Evolutionary conservation across 2,888 invertebrate species (phyloP).

Genomic region (Allolobophora icterica): DNA sequence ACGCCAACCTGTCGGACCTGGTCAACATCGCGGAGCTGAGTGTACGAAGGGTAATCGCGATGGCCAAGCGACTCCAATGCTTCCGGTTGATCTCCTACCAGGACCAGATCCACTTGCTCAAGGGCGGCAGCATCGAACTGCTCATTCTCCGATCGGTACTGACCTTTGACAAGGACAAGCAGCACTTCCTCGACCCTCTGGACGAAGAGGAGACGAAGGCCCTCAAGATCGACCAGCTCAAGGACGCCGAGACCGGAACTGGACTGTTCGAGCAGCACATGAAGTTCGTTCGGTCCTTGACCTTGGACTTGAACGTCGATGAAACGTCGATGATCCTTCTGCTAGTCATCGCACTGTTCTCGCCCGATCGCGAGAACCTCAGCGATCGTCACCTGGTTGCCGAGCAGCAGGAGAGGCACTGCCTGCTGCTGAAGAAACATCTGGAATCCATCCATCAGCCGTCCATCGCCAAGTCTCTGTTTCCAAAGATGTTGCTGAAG

Average conservation of each 20-base stretch:
- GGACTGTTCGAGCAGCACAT: constrained; percentile 65
- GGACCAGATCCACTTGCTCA: constrained; percentile 88
- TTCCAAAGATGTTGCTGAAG: constrained; percentile 78
- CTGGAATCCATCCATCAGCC: constrained; percentile 59
- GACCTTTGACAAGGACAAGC: constrained; percentile 87
- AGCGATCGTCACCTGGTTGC: constrained; percentile 65
- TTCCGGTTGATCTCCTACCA: constrained; percentile 83
- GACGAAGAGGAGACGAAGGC: constrained; percentile 71
- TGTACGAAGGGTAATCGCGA: constrained; percentile 73
- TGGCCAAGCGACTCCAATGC: constrained; percentile 67
- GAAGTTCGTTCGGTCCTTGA: constrained; percentile 69
- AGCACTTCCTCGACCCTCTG: constrained; percentile 79
- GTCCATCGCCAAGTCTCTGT: constrained; percentile 57
- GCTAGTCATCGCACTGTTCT: constrained; percentile 89
- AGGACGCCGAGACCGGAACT: constrained; percentile 68
- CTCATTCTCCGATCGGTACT: constrained; percentile 92
- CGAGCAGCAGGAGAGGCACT: constrained; percentile 63
- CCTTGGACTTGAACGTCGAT: constrained; percentile 83
- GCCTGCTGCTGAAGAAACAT: constrained; percentile 61
- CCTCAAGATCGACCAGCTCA: constrained; percentile 86
- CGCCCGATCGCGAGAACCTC: constrained; percentile 78
- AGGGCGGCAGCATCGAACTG: constrained; percentile 95
- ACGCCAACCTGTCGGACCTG: constrained; percentile 57
- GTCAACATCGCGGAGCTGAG: constrained; percentile 66
- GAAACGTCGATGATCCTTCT: constrained; percentile 90